Base-by-base conservation (phyloP, 1,140 invertebrate species). In the Tetragonula clypearis region DNA sequence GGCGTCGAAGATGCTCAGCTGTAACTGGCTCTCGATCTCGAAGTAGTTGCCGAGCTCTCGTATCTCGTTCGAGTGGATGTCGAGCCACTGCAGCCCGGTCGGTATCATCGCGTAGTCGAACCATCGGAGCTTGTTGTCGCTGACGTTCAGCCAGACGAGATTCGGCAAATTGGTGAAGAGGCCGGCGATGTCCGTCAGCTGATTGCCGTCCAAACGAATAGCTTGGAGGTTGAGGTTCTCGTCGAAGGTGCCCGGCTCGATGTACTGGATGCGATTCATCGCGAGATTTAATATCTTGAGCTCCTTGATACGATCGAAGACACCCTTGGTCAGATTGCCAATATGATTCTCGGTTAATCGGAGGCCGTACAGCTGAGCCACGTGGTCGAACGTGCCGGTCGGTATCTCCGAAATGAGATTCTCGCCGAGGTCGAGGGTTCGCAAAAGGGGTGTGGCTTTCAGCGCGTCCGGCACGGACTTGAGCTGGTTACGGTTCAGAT, bases 81-180 rank as follows among this genome's bases (percentile, higher is more conserved):
- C 98, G 84, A 99, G 94, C 97, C 98, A 98, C 94, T 98, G 97
- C 73, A 99, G 95, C 85, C 97, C 97, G 83, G 97, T 97, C 75
- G 98, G 98, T 95, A 99, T 98, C 93, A 98, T 96, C 72, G 98
- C 97, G 92, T 99, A 99, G 91, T 99, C 98, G 93, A 99, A 98
- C 96, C 97, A 97, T 94, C 97, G 97, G 66, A 99, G 95, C 82
- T 97, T 96, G 95, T 99, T 99, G 91, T 98, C 98, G 80, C 98
- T 98, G 86, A 99, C 97, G 93, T 99, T 99, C 69, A 99, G 95
- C 97, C 98, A 98, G 56, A 98, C 97, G 86, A 99, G 95, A 95
- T 98, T 98, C 66, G 97, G 97, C 84, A 99, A 95, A 92, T 98
- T 98, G 1, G 96, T 96, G 92, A 99, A 98, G 41, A 99, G 95